Percentiles rank a stretch among this genome's conserved stretches.
phyloP scores from a whole-genome alignment of 2,888 invertebrate species.

The Serripes groenlandicus region DNA sequence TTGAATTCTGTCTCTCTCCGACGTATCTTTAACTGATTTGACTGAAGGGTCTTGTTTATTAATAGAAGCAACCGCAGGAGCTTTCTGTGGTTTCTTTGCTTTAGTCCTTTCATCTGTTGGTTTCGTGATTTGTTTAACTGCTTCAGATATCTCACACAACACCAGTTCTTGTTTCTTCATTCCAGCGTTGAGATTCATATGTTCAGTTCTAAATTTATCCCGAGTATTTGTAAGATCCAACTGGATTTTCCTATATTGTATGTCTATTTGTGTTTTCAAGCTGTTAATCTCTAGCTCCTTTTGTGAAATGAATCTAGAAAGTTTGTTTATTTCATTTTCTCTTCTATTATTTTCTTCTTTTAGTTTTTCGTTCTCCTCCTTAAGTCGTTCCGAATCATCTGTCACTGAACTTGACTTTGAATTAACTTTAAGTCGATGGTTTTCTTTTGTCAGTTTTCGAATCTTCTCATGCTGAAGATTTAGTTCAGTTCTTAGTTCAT shows the following conservation, averaged over 20 bases:
- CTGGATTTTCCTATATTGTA: slow-evolving; percentile 59
- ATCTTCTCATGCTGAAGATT: slow-evolving; percentile 48
- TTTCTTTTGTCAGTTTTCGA: slow-evolving; percentile 45
- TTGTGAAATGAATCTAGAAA: slow-evolving; percentile 38
- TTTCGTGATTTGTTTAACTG: slow-evolving; percentile 48
- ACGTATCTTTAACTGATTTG: background rate
- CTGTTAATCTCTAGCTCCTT: slow-evolving; percentile 54
- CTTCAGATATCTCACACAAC: slow-evolving; percentile 57
- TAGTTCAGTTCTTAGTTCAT: slow-evolving; percentile 42
- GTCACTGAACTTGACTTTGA: slow-evolving; percentile 28
- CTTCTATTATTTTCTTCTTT: slow-evolving; percentile 40
- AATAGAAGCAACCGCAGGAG: background rate
- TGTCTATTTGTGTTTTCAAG: slow-evolving; percentile 51
- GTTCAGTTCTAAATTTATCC: slow-evolving; percentile 57
- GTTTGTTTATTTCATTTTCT: slow-evolving; percentile 37
- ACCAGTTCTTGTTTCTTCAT: slow-evolving; percentile 56
- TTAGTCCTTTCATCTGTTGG: background rate
- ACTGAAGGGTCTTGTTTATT: background rate
- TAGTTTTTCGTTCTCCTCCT: slow-evolving; percentile 52
- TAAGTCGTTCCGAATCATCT: slow-evolving; percentile 40
- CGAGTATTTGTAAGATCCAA: slow-evolving; percentile 57
- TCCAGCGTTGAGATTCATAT: slow-evolving; percentile 47
- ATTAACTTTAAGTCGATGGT: slow-evolving; percentile 36
- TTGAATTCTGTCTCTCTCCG: background rate
- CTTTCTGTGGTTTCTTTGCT: slow-evolving; percentile 30